Evolutionary conservation across 2,888 invertebrate genomes (phyloP).

Genomic region (Erpobdella octoculata): DNA sequence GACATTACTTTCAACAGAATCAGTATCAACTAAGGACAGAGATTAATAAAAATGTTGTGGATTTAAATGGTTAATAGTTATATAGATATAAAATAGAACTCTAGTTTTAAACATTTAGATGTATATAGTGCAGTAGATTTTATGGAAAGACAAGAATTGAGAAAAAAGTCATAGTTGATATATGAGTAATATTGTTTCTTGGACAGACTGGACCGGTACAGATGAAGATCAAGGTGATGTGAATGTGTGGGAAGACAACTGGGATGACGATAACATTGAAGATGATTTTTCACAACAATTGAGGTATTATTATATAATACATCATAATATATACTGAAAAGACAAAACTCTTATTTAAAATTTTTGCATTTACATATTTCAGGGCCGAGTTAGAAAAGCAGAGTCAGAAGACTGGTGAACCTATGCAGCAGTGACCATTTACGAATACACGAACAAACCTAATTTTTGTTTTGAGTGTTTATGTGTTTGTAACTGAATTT

Average conservation of each 20-base stretch:
- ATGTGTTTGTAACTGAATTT: no score
- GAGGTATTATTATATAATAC: constrained; percentile 48
- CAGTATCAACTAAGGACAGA: no score
- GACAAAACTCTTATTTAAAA: background rate
- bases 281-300: constrained; percentile 94
- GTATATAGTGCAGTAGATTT: no score
- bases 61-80: no score
- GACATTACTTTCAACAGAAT: no score
- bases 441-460: no score
- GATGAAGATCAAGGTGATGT: constrained; percentile 70
- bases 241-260: constrained; percentile 98
- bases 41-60: no score
- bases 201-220: constrained; percentile 64
- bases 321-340: background rate
- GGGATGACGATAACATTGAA: constrained; percentile 98
- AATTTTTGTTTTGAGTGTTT: no score
- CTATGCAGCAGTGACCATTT: constrained; percentile 29
- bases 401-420: constrained; percentile 27
- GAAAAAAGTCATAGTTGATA: background rate
- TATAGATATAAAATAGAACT: no score
- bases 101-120: no score
- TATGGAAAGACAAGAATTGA: background rate
- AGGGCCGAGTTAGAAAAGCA: constrained; percentile 34
- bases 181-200: constrained; percentile 20
- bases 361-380: background rate